These are phyloP conservation scores for Candoia aspera DNA, from an alignment of 2,113 vertebrate species.

Conservation along the genomic window DNA sequence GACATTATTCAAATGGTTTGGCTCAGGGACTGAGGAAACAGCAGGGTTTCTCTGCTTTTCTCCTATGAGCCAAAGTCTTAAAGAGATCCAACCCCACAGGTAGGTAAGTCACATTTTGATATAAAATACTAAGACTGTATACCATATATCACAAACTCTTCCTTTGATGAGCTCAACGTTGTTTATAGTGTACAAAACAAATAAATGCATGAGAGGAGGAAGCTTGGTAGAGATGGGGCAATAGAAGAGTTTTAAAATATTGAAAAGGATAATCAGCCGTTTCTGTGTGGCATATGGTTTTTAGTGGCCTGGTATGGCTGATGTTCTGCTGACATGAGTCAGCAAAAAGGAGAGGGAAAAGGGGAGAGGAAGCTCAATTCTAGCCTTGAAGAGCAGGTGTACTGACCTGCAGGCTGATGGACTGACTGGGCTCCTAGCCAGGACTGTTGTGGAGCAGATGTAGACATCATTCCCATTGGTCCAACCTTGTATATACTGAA, in stretches of 20 bases:
- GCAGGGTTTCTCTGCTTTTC: not conserved
- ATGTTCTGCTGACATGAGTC: not conserved
- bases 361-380: not conserved
- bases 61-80: not conserved
- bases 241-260: not conserved
- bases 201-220: not conserved
- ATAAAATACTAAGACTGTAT: slow-evolving; percentile 4
- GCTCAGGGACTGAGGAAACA: not conserved
- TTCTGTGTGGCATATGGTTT: not conserved
- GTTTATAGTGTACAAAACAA: not conserved
- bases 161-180: not conserved
- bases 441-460: not conserved
- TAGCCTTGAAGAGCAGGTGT: not conserved
- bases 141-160: slow-evolving; percentile 28
- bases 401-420: not conserved
- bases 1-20: slow-evolving; percentile 48
- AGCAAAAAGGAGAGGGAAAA: not conserved
- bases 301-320: not conserved
- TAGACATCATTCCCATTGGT: not conserved
- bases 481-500: not conserved
- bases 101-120: not conserved
- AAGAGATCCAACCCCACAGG: not conserved
- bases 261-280: not conserved
- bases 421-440: not conserved
- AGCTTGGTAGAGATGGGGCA: not conserved